Conservation (phyloP, 2,888 invertebrate genomes). For the Drosophila siamana region DNA sequence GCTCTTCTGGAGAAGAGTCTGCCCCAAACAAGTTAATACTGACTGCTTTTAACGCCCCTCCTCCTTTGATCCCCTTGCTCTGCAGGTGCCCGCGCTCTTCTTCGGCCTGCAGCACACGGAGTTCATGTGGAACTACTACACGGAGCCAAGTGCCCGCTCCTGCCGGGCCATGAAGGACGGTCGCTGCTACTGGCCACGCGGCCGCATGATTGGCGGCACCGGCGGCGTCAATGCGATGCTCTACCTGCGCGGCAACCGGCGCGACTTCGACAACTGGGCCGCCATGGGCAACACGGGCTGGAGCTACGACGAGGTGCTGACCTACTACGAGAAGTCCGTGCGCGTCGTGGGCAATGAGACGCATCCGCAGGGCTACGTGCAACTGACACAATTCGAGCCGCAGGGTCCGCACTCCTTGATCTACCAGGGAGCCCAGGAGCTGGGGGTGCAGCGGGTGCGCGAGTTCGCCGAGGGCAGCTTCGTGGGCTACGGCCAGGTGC, state of each 20-base stretch:
- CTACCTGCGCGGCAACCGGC: constrained; percentile 88
- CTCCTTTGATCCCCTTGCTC: no score
- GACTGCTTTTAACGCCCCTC: no score
- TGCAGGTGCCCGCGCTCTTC: constrained; percentile 70
- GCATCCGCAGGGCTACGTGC: constrained; percentile 83
- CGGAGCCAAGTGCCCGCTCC: constrained; percentile 67
- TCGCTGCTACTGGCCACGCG: constrained; percentile 87
- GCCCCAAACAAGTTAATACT: no score
- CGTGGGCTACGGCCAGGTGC: constrained; percentile 86
- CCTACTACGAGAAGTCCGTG: constrained; percentile 92
- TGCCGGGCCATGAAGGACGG: constrained; percentile 67
- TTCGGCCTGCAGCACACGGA: constrained; percentile 68
- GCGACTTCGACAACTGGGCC: constrained; percentile 89
- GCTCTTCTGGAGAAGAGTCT: no score
- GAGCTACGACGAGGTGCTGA: constrained; percentile 91
- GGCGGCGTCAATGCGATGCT: constrained; percentile 89
- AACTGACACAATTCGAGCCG: constrained; percentile 84
- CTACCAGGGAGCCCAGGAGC: constrained; percentile 85
- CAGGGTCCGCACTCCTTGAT: constrained; percentile 74
- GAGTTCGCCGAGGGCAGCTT: constrained; percentile 84
- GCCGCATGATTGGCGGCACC: constrained; percentile 89
- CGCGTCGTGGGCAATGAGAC: constrained; percentile 61
- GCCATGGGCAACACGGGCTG: constrained; percentile 88
- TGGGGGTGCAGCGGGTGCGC: constrained; percentile 84
- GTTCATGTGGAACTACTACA: constrained; percentile 76